Percentiles rank a stretch among this genome's conserved stretches.
Conservation (phyloP, 2,113 vertebrate genomes). For the Scatophagus argus region DNA sequence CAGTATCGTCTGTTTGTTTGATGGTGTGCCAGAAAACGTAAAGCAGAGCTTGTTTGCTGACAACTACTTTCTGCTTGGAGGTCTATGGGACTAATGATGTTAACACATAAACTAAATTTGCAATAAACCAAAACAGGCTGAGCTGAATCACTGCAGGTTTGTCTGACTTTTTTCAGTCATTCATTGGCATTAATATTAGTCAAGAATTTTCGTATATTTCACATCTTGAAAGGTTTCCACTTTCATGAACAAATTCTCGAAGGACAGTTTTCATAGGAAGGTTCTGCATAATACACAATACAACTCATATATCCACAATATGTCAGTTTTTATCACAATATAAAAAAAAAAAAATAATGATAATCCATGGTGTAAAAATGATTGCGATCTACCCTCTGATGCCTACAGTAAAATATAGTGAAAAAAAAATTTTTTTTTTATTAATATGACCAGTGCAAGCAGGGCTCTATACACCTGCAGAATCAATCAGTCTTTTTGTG, state of each 20-base stretch:
- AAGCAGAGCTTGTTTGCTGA: neutral
- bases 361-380: slow-evolving; percentile 18
- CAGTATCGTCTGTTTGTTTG: neutral
- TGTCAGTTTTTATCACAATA: no score
- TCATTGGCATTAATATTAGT: no score
- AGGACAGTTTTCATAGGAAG: neutral
- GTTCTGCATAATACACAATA: slow-evolving; percentile 17
- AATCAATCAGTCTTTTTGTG: slow-evolving; percentile 74
- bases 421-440: slow-evolving; percentile 60
- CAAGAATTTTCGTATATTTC: slow-evolving; percentile 25
- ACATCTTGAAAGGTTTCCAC: neutral
- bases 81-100: no score
- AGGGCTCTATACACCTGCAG: slow-evolving; percentile 67
- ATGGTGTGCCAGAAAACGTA: no score
- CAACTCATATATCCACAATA: no score
- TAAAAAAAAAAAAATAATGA: neutral
- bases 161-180: neutral
- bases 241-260: slow-evolving; percentile 1
- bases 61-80: neutral
- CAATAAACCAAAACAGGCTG: neutral
- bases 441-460: slow-evolving; percentile 54
- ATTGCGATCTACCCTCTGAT: slow-evolving; percentile 21
- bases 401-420: slow-evolving; percentile 37
- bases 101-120: neutral
- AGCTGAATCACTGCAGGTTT: neutral